Percentiles rank a stretch among this genome's conserved stretches.
Conservation (phyloP, 2,113 vertebrate species). For the Oncorhynchus kisutch region DNA sequence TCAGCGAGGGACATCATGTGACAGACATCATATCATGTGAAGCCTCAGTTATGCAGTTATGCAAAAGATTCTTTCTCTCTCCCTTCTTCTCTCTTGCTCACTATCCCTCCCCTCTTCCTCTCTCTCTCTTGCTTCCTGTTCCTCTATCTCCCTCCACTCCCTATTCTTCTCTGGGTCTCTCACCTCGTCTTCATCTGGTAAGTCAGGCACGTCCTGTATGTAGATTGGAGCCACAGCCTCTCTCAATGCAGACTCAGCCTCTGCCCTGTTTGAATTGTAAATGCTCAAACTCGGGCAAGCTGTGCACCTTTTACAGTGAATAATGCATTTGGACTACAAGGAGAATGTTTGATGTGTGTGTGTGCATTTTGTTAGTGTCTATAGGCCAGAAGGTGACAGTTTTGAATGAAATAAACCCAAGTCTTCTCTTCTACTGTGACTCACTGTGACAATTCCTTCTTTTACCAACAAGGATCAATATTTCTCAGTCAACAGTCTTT, state of each 20-base stretch:
- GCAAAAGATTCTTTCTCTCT: not conserved
- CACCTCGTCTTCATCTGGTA: not conserved
- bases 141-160: not conserved
- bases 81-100: not conserved
- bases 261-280: constrained; percentile 62
- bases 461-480: not conserved
- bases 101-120: not conserved
- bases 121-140: not conserved
- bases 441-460: not conserved
- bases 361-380: no score
- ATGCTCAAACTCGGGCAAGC: constrained; percentile 55
- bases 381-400: not conserved
- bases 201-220: no score
- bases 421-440: not conserved
- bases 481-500: not conserved
- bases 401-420: no score
- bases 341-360: constrained; percentile 34
- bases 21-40: no score
- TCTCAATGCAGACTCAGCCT: constrained; percentile 35
- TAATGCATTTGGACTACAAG: constrained; percentile 57
- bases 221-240: not conserved
- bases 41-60: no score
- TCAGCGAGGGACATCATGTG: no score
- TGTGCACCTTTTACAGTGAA: constrained; percentile 53
- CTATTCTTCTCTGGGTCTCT: not conserved